A percentile compares a stretch with the other conserved stretches of the same genome.
Conservation (phyloP, 1,140 invertebrate species). For the Berghia stephanieae region DNA sequence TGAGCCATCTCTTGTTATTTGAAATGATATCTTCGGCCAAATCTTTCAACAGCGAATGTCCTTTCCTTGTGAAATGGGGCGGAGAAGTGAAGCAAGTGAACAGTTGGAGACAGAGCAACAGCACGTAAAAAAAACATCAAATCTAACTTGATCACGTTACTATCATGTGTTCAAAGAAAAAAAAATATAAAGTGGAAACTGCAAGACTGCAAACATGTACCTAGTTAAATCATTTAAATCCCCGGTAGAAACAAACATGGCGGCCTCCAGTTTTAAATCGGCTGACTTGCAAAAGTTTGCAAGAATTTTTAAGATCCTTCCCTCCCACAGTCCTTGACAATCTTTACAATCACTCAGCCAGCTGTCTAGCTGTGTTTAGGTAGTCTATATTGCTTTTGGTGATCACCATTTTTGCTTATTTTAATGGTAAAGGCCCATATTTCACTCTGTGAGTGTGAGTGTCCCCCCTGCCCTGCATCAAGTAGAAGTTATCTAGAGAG, state of each 20-base stretch:
- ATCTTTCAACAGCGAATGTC: neutral
- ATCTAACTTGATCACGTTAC: too few species aligned
- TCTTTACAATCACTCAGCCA: neutral
- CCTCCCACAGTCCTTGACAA: too few species aligned
- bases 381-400: neutral
- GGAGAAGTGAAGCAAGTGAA: neutral
- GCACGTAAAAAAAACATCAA: neutral
- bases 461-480: neutral
- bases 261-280: too few species aligned
- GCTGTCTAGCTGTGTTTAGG: neutral
- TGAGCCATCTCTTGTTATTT: slow-evolving; percentile 3
- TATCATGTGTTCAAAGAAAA: too few species aligned
- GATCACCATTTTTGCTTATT: neutral
- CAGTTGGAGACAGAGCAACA: neutral
- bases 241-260: too few species aligned
- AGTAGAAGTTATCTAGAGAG: too few species aligned
- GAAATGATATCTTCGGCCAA: neutral
- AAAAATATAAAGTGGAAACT: too few species aligned
- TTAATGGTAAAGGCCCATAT: neutral
- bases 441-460: neutral
- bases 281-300: too few species aligned
- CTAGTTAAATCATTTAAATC: too few species aligned
- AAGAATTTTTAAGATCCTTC: neutral
- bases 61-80: neutral
- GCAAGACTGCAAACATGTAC: too few species aligned